Base-by-base conservation (phyloP, 2,888 invertebrate species). In the Rhyacophila evoluta region DNA sequence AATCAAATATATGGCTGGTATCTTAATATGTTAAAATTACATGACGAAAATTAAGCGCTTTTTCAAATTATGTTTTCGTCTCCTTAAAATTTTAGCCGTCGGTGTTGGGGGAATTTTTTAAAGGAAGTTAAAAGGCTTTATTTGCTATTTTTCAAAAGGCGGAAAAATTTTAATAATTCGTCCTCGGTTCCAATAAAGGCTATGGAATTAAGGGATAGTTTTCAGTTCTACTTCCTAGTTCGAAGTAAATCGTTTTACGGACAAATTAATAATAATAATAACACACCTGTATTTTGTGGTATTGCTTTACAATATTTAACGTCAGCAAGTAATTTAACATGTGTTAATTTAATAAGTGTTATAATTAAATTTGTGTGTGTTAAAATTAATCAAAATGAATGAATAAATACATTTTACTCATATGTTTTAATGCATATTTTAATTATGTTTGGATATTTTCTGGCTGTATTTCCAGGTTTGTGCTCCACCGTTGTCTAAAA, bases 241-340 rank as follows among this genome's bases (percentile, higher is more conserved):
- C 55, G 19, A 55, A 55, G 55, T 8, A 55, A 55, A 55, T 55
- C 55, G 55, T 19, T 55, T 55, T 10, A 55, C 1, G 55, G 55
- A 25, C 41, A 55, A 55, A 55, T 55, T 55, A 55, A 55, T 55
- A 55, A 55, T 55, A 55, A 55, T 55, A 55, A 55, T 55, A 55
- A 55, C 19, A 55, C 15, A 19, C 25, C 55, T 55, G 1, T 55
- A 19, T 55, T 55, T 19, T 55, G 29, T 10, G 55, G 10, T 55
- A 55, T 55, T 55, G 19, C 55, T 8, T 4, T 33, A 6, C 29
- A 2, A 33, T 33, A 6, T 6, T 33, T 33, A 4, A 33, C 29
- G 2, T 33, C 4, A 33, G 4, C 6, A 4, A 33, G 29, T 33
- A 33, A 33, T 33, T 4, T 33, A 6, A 33, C 6, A 33, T 33